Base-by-base conservation (phyloP, 2,888 invertebrate species). In the Napeogenes sylphis region DNA sequence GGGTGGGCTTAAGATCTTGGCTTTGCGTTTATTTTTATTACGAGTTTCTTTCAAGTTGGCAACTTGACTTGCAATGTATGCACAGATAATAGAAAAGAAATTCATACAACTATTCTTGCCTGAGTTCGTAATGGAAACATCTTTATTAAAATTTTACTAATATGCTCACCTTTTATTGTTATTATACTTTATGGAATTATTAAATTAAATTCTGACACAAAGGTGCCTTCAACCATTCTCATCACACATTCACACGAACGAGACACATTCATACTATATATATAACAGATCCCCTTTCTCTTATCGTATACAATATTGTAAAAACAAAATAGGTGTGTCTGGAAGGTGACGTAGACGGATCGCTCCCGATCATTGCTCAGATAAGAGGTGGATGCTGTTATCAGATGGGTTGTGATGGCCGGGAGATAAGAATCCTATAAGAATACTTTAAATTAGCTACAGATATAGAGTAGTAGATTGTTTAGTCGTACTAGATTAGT, bases 261-360 rank as follows among this genome's bases (percentile, higher is more conserved):
- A 21, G 21, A 38, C 38, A 38, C 38, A 38, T 47, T 8, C 21
- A 14, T 47, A 21, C 2, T 21, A 47, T 46, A 46, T 12, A 4
- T n/a, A 30, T 30, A 51, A 51, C 21, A 30, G 10, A 30, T 30
- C 21, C 51, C 6, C n/a, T 14, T n/a, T 3, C 30, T 30, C 30
- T 51, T 51, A 51, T 51, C 51, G 51, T 21, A 30, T 51, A 51
- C 30, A 51, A 51, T 51, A 51, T 51, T 47, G 63, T 56, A 65
- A 68, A 68, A 68, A 67, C 63, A 54, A 67, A 67, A 67, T 67
- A 63, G 63, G 58, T 57, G 59, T 47, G 60, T 60, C 67, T 56
- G 62, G 67, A 42, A 14, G 56, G 58, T 70, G 75, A 75, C 72
- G 72, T 61, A 73, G 76, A 77, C 68, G 67, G 71, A 77, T 77